Base-by-base conservation (phyloP, 92 coral and sea anemone genomes). In the Palythoa grandis region DNA sequence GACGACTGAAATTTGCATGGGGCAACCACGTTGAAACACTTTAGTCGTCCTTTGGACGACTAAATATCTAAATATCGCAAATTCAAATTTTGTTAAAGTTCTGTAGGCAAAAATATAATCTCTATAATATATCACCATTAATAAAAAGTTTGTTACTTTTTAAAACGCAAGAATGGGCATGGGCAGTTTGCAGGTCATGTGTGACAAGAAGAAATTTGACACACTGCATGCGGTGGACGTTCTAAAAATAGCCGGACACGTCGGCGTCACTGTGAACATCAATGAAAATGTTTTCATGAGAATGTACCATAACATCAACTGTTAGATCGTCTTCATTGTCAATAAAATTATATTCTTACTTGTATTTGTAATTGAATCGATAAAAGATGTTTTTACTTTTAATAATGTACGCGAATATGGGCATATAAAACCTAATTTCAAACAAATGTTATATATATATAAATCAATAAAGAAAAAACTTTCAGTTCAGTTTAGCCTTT, bases 341-440 rank as follows among this genome's bases (percentile, higher is more conserved):
- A 58, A 58, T 58, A 58, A 29, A 70, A 70, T 70, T 24, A 70
- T 70, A 70, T 24, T 70, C 52, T 70, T 70, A 70, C 74, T 70
- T 35, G 40, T 70, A 29, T 70, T 70, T 70, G 50, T 6, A 70
- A 70, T 24, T 15, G 48, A 70, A 70, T 14, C 43, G 50, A 70
- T 70, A 70, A 29, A 70, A 24, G 74, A 70, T 70, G 52, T 70
- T 24, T 70, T 70, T 70, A 70, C 10, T 15, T 24, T 70, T 70
- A 29, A 35, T 35, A 29, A 24, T 70, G 74, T 70, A 58, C 2
- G 13, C 22, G n/a, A 58, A 58, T 58, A 58, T 58, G 11, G 65
- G 13, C 22, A 58, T 17, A 58, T 20, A 58, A 58, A 58, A 58
- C 11, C 65, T 58, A 58, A 58, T 58, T 58, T 58, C 65, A 58